Conservation (phyloP, 1,140 invertebrate genomes). For the Mamestra configurata region DNA sequence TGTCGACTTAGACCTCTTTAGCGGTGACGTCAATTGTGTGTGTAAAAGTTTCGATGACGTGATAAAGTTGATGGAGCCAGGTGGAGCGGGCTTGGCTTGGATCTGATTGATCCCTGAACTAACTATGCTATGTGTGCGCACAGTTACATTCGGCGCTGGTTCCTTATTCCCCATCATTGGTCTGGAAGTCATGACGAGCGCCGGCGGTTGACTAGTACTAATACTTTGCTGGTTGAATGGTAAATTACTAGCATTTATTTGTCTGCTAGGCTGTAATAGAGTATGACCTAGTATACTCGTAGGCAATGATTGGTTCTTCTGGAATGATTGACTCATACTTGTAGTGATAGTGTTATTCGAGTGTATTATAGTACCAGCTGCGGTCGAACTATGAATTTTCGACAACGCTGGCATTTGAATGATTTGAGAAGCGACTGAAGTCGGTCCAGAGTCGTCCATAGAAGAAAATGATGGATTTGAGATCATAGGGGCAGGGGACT, state of each 20-base stretch:
- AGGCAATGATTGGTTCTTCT: slow-evolving; percentile 78
- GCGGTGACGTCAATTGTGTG: slow-evolving; percentile 88
- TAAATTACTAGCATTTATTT: slow-evolving; percentile 79
- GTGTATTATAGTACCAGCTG: slow-evolving; percentile 74
- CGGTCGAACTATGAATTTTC: slow-evolving; percentile 81
- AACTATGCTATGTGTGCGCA: slow-evolving; percentile 79
- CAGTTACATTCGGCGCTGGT: slow-evolving; percentile 81
- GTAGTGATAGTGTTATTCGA: slow-evolving; percentile 80
- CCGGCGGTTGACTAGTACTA: slow-evolving; percentile 86
- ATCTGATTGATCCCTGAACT: slow-evolving; percentile 77
- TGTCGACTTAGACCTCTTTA: slow-evolving; percentile 87
- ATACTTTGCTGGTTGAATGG: slow-evolving; percentile 87
- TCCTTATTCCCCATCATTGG: slow-evolving; percentile 81
- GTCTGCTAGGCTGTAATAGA: slow-evolving; percentile 81
- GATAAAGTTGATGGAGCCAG: slow-evolving; percentile 81
- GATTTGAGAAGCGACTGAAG: slow-evolving; percentile 78
- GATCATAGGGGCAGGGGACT: slow-evolving; percentile 79
- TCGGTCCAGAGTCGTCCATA: slow-evolving; percentile 69
- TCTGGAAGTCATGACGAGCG: slow-evolving; percentile 86
- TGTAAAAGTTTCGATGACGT: slow-evolving; percentile 87
- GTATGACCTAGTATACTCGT: slow-evolving; percentile 86
- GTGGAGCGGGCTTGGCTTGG: slow-evolving; percentile 68
- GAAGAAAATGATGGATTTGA: slow-evolving; percentile 70
- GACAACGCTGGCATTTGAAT: slow-evolving; percentile 87
- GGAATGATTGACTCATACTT: slow-evolving; percentile 72